phyloP scores from a whole-genome alignment of 2,113 vertebrate genomes.

The Plecturocebus donacophilus region DNA sequence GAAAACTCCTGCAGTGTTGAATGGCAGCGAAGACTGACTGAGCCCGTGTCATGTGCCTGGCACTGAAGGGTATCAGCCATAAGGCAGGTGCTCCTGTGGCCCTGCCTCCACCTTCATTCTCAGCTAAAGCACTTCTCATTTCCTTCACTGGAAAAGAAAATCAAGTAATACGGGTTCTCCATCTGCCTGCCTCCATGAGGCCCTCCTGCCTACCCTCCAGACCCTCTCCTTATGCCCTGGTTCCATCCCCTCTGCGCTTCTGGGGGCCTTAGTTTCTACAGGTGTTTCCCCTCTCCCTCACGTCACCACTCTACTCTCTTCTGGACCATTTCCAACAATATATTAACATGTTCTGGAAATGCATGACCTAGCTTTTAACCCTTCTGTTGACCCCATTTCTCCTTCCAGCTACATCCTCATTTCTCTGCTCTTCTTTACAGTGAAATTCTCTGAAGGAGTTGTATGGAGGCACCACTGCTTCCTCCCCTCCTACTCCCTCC shows the following conservation, averaged over 20 bases:
- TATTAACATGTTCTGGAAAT: background rate
- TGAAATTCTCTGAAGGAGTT: background rate
- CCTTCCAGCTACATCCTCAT: background rate
- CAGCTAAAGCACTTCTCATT: background rate
- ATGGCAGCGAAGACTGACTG: background rate
- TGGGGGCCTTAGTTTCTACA: background rate
- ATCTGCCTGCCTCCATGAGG: background rate
- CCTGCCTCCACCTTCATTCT: background rate
- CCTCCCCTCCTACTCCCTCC: background rate
- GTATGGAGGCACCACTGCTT: background rate
- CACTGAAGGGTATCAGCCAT: background rate
- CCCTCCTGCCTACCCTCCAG: background rate
- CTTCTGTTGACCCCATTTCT: background rate
- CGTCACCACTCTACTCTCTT: background rate
- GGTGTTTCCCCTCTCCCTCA: background rate
- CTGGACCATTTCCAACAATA: background rate
- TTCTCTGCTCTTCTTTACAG: background rate
- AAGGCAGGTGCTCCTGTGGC: background rate
- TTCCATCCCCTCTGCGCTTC: background rate
- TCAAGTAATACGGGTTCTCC: background rate
- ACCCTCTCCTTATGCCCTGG: background rate
- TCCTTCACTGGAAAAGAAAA: background rate
- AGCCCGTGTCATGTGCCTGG: background rate
- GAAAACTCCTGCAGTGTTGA: background rate
- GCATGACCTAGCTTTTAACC: background rate